Percentiles rank a stretch among this genome's conserved stretches.
phyloP scores from a whole-genome alignment of 2,113 vertebrate species.

The Ciconia stormi region DNA sequence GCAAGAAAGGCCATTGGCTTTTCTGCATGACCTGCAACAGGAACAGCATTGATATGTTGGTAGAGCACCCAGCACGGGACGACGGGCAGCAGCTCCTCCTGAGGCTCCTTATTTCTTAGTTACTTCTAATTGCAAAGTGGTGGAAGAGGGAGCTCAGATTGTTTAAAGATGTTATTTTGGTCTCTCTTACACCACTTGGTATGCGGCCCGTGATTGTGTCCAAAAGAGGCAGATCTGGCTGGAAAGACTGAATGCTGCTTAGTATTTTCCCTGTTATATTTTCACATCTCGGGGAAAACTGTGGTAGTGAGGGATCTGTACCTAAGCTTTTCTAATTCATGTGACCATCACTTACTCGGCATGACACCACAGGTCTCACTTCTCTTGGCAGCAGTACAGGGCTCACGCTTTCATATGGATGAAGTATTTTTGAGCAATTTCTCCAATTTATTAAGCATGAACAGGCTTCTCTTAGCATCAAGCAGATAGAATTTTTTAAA shows the following conservation, averaged over 20 bases:
- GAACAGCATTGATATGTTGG: background rate
- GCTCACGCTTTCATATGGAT: conserved; percentile 33
- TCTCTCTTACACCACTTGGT: background rate
- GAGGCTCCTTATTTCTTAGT: background rate
- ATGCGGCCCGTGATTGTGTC: background rate
- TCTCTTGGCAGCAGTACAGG: conserved; percentile 64
- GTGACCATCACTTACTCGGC: conserved; percentile 43
- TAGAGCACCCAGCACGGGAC: background rate
- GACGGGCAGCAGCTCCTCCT: background rate
- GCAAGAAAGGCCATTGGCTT: background rate
- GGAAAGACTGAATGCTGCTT: conserved; percentile 19
- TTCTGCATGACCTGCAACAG: background rate
- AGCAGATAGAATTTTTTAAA: conserved; percentile 13
- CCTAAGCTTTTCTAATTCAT: conserved; percentile 35
- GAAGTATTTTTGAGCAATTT: conserved; percentile 51
- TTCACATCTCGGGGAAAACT: conserved; percentile 35
- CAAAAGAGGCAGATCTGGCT: conserved; percentile 48
- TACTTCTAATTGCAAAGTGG: background rate
- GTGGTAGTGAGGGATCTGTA: background rate
- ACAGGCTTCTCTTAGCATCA: conserved; percentile 14
- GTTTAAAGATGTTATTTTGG: conserved; percentile 33
- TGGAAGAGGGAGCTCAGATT: background rate
- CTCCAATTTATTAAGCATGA: conserved; percentile 57
- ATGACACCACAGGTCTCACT: conserved; percentile 55
- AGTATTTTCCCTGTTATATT: conserved; percentile 41